Percentiles rank a stretch among this genome's conserved stretches.
Conservation (phyloP, 2,888 invertebrate species). For the Gastracanthus pulcherrimus region DNA sequence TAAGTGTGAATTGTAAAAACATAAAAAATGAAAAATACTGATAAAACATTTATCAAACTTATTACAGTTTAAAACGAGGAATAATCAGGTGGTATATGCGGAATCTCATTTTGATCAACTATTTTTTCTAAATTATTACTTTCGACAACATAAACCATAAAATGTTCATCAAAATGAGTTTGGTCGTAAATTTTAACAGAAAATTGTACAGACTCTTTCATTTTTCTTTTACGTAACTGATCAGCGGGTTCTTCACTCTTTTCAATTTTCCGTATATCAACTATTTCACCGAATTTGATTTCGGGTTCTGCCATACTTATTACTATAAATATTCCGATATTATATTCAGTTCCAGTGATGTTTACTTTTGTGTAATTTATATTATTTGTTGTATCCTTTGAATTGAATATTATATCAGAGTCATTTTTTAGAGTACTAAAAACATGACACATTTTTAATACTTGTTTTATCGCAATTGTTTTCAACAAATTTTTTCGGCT, state of each 20-base stretch:
- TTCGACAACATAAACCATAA: too few species aligned
- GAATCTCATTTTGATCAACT: not conserved
- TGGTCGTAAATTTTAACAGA: not conserved
- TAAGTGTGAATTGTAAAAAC: too few species aligned
- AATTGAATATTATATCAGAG: slow-evolving; percentile 13
- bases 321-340: not conserved
- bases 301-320: not conserved
- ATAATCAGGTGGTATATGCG: slow-evolving; percentile 6
- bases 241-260: too few species aligned
- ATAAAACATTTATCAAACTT: too few species aligned
- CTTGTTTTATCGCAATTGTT: slow-evolving; percentile 46
- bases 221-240: too few species aligned
- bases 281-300: slow-evolving; percentile 7
- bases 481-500: slow-evolving; percentile 37
- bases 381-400: not conserved
- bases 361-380: too few species aligned
- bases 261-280: too few species aligned
- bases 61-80: not conserved
- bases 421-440: slow-evolving; percentile 27
- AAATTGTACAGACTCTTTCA: slow-evolving; percentile 7
- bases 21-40: too few species aligned
- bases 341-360: slow-evolving; percentile 6
- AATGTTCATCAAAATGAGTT: too few species aligned
- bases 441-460: slow-evolving; percentile 46
- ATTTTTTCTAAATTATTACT: not conserved